These are phyloP conservation scores for Phrynocephalus guinanensis DNA, from an alignment of 2,797 vertebrate species.

Conservation along the genomic window DNA sequence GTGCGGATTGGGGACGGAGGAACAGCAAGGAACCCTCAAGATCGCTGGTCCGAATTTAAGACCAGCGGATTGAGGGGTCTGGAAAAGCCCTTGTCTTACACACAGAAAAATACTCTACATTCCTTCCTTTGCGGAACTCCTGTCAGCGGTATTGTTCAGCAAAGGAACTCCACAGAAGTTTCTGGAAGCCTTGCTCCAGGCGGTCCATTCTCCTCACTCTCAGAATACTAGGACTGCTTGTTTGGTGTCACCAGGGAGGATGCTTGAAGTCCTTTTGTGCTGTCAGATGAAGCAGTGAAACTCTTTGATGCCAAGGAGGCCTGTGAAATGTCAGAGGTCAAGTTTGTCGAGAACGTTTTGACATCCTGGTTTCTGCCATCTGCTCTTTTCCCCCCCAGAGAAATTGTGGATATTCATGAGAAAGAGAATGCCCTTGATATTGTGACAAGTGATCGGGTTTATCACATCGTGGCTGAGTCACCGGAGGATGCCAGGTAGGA, in stretches of 20 bases:
- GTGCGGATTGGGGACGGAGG: too few species aligned
- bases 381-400: conserved; percentile 76
- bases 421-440: conserved; percentile 94
- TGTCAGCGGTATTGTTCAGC: not conserved
- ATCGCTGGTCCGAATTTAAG: too few species aligned
- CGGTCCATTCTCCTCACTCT: not conserved
- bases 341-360: not conserved
- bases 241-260: not conserved
- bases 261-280: not conserved
- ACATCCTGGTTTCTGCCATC: conserved; percentile 24
- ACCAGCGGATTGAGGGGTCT: too few species aligned
- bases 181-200: not conserved
- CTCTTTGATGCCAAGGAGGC: not conserved
- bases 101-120: too few species aligned
- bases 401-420: conserved; percentile 94
- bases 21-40: too few species aligned
- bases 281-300: not conserved
- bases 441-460: conserved; percentile 90
- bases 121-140: not conserved
- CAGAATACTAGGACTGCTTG: not conserved
- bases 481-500: conserved; percentile 92
- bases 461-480: conserved; percentile 92
- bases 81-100: too few species aligned
- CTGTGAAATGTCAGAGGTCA: not conserved
- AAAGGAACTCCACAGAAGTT: not conserved